Percentiles rank a stretch among this genome's conserved stretches.
phyloP scores from a whole-genome alignment of 2,797 vertebrate genomes.

The Myotis findleyi region DNA sequence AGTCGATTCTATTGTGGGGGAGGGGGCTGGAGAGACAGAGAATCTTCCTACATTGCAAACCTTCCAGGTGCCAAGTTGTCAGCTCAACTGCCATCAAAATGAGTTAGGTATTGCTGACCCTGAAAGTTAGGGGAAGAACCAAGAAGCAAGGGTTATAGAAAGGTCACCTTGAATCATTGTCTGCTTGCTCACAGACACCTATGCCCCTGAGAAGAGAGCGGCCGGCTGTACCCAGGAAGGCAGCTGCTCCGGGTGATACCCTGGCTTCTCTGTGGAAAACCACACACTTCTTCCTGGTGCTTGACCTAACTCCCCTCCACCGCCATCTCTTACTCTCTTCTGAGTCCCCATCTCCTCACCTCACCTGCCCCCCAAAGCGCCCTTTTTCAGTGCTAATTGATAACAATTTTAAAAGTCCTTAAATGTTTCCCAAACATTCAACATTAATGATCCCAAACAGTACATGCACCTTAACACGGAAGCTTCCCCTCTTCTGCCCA shows the following conservation, averaged over 20 bases:
- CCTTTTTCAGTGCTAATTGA: background rate
- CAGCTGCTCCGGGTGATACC: rapidly evolving
- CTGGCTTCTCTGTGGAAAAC: background rate
- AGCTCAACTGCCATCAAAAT: background rate
- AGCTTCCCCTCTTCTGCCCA: background rate
- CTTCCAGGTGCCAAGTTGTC: background rate
- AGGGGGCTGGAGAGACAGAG: rapidly evolving
- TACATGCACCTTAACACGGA: background rate
- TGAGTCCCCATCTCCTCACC: background rate
- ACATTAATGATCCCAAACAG: background rate
- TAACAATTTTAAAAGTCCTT: background rate
- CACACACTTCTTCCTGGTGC: background rate
- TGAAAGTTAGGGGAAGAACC: background rate
- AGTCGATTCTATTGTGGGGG: background rate
- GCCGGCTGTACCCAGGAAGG: background rate
- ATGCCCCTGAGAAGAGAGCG: background rate
- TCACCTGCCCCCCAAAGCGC: background rate
- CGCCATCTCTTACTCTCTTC: background rate
- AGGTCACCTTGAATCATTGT: background rate
- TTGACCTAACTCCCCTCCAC: background rate
- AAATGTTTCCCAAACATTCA: background rate
- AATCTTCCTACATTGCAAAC: background rate
- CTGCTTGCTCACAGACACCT: background rate
- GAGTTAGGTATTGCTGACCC: background rate
- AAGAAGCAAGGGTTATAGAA: background rate